Evolutionary conservation across 2,888 invertebrate genomes (phyloP).

Genomic region (Bombylius discolor): DNA sequence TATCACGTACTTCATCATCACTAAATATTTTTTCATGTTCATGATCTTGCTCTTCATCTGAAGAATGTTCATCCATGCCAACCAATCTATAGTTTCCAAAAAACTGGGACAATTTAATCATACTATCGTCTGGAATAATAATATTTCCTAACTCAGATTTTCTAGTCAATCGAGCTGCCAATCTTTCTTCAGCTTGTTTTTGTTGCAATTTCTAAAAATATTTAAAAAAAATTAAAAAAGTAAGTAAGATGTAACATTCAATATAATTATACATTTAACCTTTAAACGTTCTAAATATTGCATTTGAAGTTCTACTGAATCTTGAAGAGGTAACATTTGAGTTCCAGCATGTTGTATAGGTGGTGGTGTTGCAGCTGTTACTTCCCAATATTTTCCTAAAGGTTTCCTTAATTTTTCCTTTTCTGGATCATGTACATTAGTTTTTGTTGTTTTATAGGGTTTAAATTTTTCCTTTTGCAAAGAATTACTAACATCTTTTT

Average conservation of each 20-base stretch:
- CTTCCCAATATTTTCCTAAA: constrained; percentile 30
- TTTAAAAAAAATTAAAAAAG: background rate
- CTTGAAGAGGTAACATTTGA: constrained; percentile 26
- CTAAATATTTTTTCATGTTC: constrained; percentile 17
- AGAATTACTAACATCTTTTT: constrained; percentile 17
- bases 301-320: constrained; percentile 29
- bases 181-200: constrained; percentile 27
- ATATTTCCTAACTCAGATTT: constrained; percentile 5
- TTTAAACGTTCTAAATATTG: constrained; percentile 27
- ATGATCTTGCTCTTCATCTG: constrained; percentile 21
- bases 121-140: constrained; percentile 18
- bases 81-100: constrained; percentile 26
- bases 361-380: constrained; percentile 34
- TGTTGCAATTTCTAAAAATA: constrained; percentile 24
- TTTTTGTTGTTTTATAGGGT: constrained; percentile 31
- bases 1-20: constrained; percentile 27
- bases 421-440: constrained; percentile 31
- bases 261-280: constrained; percentile 16
- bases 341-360: constrained; percentile 25
- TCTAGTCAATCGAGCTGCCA: constrained; percentile 19
- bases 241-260: too few species aligned
- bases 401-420: constrained; percentile 28
- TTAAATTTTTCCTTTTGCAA: constrained; percentile 25
- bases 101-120: constrained; percentile 21
- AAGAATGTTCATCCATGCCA: background rate